Evolutionary conservation across 2,888 invertebrate genomes (phyloP), one percentile per base, ranked within the genome.

Genomic region (Tromatobia lineatoria): DNA sequence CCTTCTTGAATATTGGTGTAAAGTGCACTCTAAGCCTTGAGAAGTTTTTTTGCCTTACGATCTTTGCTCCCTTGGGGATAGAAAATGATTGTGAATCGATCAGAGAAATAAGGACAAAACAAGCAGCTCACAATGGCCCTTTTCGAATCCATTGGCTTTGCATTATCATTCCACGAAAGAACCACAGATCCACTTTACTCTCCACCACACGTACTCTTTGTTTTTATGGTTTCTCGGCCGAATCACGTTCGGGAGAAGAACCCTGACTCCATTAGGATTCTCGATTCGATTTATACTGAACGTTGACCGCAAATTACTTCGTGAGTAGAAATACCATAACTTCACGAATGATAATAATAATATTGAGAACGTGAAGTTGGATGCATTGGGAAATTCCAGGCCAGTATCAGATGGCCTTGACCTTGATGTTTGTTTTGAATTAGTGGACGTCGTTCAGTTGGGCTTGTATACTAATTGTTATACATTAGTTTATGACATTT

Each of bases 111-210:
- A 20, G 0, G 8, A 42, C 38, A 66, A 66, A 67, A 50, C 70
- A 71, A 61, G 38, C 42, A 38, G 50, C 20, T n/a, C 76, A 59
- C 47, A 42, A 29, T 47, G 38, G 29, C 42, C 61, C 54, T 75
- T 47, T 67, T 70, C 83, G 70, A 13, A 64, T 80, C 70, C 15
- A 47, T 74, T 42, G 57, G 45, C 47, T 47, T 13, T n/a, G 75
- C 38, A 64, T 75, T 64, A 38, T 42, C 47, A 38, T 64, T 64
- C 38, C 64, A 54, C 52, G 61, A 74, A 80, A 67, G 59, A 74
- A 81, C 81, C 75, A 64, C 81, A 76, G 29, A 71, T 73, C 57
- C 75, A 80, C 66, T 76, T 73, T 76, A 50, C 70, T 54, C 70
- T 45, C 23, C 23, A 20, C 23, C 52, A 18, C 61, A 50, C 69